Conservation (phyloP, 2,888 invertebrate species). For the Eupeodes latifasciatus region DNA sequence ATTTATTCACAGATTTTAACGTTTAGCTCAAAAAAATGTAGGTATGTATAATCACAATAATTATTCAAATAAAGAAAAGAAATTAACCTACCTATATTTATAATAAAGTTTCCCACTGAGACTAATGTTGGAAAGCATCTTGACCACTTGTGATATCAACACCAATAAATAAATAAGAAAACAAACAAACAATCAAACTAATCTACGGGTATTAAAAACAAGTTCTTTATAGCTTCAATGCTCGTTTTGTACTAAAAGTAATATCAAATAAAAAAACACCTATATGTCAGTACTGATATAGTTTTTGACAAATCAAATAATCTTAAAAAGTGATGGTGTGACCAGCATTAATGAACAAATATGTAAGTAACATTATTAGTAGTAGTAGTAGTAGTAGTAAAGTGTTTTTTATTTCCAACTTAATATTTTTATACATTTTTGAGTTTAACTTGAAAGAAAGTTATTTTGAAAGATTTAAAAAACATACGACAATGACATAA, state of each 20-base stretch:
- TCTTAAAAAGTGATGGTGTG: no score
- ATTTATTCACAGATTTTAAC: no score
- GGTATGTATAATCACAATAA: neutral
- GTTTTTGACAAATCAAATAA: no score
- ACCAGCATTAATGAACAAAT: no score
- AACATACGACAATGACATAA: no score
- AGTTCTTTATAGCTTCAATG: neutral
- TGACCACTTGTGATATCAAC: neutral
- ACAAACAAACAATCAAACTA: neutral
- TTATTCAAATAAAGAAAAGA: neutral
- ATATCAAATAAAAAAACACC: neutral
- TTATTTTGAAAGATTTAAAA: no score
- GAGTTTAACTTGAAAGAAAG: no score
- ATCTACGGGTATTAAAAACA: neutral
- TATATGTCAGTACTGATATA: neutral
- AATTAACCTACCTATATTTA: conserved; percentile 35
- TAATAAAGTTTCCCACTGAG: conserved; percentile 35
- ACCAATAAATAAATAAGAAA: neutral
- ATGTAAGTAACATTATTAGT: neutral
- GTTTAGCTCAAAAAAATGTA: no score
- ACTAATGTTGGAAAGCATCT: conserved; percentile 40
- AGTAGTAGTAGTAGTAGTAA: no score
- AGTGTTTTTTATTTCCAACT: no score
- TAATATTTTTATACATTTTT: no score
- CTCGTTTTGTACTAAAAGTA: neutral